These are phyloP conservation scores for Pristionchus exspectatus DNA, from an alignment of 2,888 invertebrate species.

Conservation along the genomic window DNA sequence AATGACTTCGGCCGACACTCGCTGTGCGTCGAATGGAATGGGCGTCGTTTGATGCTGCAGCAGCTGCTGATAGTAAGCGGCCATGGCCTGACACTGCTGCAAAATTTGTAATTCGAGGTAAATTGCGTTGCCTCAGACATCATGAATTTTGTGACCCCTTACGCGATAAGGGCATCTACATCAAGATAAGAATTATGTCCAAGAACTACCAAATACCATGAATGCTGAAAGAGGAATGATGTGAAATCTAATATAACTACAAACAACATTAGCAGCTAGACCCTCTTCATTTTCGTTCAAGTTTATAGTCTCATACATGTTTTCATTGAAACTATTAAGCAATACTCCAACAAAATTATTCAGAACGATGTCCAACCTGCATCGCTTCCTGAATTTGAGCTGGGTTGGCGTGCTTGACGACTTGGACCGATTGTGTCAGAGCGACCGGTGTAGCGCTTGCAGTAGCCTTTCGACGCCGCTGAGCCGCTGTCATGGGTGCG, in stretches of 20 bases:
- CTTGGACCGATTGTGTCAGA: not conserved
- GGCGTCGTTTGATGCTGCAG: not conserved
- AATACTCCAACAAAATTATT: no score
- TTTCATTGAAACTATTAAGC: no score
- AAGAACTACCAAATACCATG: not conserved
- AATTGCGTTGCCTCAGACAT: no score
- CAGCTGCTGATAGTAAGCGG: not conserved
- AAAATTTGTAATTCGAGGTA: not conserved
- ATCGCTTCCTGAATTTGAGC: not conserved
- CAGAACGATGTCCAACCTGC: not conserved
- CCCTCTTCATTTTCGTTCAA: no score
- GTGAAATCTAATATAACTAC: no score
- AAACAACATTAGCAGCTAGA: no score
- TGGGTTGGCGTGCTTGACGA: not conserved
- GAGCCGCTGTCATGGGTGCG: not conserved
- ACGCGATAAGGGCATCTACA: no score
- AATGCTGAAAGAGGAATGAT: not conserved
- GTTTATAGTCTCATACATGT: no score
- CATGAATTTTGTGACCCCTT: no score
- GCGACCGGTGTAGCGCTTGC: not conserved
- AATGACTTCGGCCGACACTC: not conserved
- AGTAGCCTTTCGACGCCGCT: not conserved
- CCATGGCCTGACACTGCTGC: not conserved
- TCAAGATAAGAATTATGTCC: no score
- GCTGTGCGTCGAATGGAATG: not conserved